Percentiles rank a stretch among this genome's conserved stretches.
These are phyloP conservation scores for Coelinius sp. DNA, from an alignment of 2,888 invertebrate genomes.

Conservation along the genomic window DNA sequence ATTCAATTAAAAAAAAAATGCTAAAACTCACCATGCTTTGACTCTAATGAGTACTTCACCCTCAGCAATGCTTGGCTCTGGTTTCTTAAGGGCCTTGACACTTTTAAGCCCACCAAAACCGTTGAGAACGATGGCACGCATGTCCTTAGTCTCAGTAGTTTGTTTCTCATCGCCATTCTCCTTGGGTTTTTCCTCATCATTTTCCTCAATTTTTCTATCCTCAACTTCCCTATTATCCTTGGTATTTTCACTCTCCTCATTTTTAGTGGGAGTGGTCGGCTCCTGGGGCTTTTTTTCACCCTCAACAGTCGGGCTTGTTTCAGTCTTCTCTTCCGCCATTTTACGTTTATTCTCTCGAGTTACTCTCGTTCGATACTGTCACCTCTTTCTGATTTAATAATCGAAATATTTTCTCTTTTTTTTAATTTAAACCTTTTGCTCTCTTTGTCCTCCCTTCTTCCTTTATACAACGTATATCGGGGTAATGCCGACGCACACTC, in stretches of 20 bases:
- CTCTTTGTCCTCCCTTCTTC: conserved; percentile 1
- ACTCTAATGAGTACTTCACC: conserved; percentile 87
- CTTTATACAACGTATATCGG: conserved; percentile 13
- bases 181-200: conserved; percentile 67
- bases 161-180: conserved; percentile 66
- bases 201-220: conserved; percentile 72
- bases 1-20: too few species aligned
- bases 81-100: conserved; percentile 86
- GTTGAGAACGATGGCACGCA: conserved; percentile 87
- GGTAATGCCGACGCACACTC: conserved; percentile 28
- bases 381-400: background rate
- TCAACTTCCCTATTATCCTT: conserved; percentile 72
- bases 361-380: conserved; percentile 4
- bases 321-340: conserved; percentile 69
- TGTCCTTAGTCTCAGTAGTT: conserved; percentile 78
- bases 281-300: conserved; percentile 75
- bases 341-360: conserved; percentile 40
- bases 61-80: conserved; percentile 80
- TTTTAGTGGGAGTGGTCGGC: conserved; percentile 58
- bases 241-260: conserved; percentile 61
- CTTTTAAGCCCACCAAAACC: conserved; percentile 90
- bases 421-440: background rate
- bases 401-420: background rate
- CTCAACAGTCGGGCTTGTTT: conserved; percentile 70
- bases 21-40: conserved; percentile 84